Conservation (phyloP, 2,888 invertebrate species). For the Sarcophaga carnaria region DNA sequence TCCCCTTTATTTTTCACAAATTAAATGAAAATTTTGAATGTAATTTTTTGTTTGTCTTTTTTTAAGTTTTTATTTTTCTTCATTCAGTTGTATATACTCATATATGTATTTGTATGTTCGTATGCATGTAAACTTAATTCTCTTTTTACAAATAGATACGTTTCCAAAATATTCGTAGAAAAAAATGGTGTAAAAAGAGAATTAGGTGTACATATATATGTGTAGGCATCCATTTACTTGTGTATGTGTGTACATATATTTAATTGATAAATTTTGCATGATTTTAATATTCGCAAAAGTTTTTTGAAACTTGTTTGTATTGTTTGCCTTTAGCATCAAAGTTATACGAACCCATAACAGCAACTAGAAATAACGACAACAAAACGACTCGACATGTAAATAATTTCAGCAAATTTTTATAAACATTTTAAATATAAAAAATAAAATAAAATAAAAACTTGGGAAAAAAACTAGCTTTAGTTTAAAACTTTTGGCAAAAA, state of each 20-base stretch:
- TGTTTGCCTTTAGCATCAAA: constrained; percentile 61
- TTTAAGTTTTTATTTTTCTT: constrained; percentile 1
- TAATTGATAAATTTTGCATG: constrained; percentile 7
- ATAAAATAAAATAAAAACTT: constrained; percentile 3
- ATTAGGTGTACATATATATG: too few species aligned
- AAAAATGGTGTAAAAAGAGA: too few species aligned
- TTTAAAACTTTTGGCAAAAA: constrained; percentile 39
- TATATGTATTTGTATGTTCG: too few species aligned
- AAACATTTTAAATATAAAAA: neutral
- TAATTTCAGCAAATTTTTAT: constrained; percentile 51
- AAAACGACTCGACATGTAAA: constrained; percentile 45
- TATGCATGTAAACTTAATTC: too few species aligned
- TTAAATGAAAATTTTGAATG: constrained; percentile 37
- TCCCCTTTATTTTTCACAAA: constrained; percentile 25
- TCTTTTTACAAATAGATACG: too few species aligned
- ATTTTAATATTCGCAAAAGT: constrained; percentile 53
- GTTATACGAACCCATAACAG: constrained; percentile 44
- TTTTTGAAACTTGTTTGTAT: constrained; percentile 49
- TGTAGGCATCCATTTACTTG: neutral
- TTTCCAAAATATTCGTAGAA: too few species aligned
- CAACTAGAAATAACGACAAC: constrained; percentile 2
- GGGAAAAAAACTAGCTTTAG: constrained; percentile 21
- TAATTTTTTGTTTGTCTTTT: constrained; percentile 22
- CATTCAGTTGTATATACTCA: neutral
- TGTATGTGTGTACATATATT: too few species aligned